These are phyloP conservation scores for Danio jaintianensis DNA, from an alignment of 2,797 vertebrate genomes.

Conservation along the genomic window DNA sequence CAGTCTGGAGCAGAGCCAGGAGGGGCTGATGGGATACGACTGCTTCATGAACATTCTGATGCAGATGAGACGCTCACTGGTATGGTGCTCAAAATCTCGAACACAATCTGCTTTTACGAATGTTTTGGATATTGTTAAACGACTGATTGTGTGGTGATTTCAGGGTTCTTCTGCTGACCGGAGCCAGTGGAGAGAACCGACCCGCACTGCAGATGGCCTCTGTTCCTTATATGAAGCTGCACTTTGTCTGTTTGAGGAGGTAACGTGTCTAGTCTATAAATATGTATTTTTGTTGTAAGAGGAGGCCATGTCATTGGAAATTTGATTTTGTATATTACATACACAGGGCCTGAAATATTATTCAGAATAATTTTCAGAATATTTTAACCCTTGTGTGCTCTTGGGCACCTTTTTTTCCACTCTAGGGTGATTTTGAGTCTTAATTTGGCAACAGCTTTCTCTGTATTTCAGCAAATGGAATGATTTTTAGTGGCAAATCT, in stretches of 20 bases:
- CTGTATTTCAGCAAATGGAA: no score
- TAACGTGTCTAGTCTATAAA: constrained; percentile 65
- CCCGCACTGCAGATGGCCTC: constrained; percentile 87
- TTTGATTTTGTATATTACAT: no score
- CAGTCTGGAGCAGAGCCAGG: constrained; percentile 87
- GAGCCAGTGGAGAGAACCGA: constrained; percentile 96
- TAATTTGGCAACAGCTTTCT: no score
- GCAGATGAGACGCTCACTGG: constrained; percentile 97
- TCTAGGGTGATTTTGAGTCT: no score
- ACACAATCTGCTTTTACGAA: neutral
- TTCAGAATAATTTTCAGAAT: no score
- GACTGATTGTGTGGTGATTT: constrained; percentile 3
- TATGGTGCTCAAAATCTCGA: constrained; percentile 59
- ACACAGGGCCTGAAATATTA: no score
- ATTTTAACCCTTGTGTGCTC: no score
- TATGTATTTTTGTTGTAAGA: neutral
- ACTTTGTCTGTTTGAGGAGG: constrained; percentile 85
- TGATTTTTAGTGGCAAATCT: no score
- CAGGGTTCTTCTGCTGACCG: constrained; percentile 95
- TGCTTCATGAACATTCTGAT: constrained; percentile 97
- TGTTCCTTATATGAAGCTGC: constrained; percentile 95
- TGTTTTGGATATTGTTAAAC: constrained; percentile 17
- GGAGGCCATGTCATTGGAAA: neutral
- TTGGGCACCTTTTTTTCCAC: no score
- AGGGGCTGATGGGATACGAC: constrained; percentile 96